These are phyloP conservation scores for Drymonia ruficornis DNA, from an alignment of 2,888 invertebrate species.

Conservation along the genomic window DNA sequence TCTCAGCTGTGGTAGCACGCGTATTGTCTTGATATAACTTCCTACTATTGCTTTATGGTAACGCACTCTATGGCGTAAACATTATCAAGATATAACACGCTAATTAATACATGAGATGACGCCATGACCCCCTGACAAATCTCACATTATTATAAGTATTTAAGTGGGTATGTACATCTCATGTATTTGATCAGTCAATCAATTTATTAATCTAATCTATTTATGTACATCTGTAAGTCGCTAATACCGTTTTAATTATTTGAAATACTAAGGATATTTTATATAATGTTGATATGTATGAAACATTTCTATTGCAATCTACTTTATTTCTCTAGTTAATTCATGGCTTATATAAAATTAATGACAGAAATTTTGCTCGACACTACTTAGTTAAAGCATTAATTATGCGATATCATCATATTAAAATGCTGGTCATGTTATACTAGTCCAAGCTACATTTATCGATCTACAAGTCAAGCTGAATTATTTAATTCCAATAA, in stretches of 20 bases:
- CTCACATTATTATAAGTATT: too few species aligned
- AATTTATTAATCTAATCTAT: too few species aligned
- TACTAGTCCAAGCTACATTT: neutral
- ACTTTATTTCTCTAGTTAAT: neutral
- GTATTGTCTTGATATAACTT: slow-evolving; percentile 23
- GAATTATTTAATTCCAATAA: neutral
- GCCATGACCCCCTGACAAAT: too few species aligned
- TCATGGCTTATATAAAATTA: too few species aligned
- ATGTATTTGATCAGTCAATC: neutral
- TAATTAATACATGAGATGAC: too few species aligned
- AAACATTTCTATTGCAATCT: neutral
- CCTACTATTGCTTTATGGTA: slow-evolving; percentile 19
- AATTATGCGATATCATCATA: too few species aligned
- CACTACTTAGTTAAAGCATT: too few species aligned
- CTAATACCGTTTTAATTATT: neutral
- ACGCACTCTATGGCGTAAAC: neutral
- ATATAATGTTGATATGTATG: slow-evolving; percentile 1
- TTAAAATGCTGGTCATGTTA: too few species aligned
- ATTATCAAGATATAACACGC: too few species aligned
- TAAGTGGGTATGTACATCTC: neutral
- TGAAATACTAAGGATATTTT: neutral
- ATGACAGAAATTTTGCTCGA: neutral
- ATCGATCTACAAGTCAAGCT: neutral
- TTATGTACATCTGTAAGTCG: too few species aligned
- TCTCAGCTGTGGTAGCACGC: slow-evolving; percentile 15